Conservation (phyloP, 2,113 vertebrate species). For the Rhineura floridana region DNA sequence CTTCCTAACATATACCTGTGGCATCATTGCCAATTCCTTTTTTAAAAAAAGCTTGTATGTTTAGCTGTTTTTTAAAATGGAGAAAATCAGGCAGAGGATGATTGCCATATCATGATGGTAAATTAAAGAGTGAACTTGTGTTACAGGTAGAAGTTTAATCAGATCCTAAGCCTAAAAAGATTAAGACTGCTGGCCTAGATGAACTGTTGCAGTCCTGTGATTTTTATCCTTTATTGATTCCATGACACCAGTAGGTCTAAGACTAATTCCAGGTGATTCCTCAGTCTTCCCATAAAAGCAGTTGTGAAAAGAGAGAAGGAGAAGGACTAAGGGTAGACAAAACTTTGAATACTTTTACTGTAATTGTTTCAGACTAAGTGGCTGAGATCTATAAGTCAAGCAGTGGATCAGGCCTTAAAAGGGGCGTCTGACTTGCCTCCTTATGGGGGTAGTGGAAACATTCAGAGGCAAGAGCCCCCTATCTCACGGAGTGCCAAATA, state of each 20-base stretch:
- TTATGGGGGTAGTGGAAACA: conserved; percentile 61
- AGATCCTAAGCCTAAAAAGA: not conserved
- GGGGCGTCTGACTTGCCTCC: conserved; percentile 73
- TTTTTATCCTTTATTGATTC: not conserved
- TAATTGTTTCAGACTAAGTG: conserved; percentile 86
- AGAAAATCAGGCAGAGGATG: not conserved
- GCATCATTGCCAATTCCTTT: not conserved
- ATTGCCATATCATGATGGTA: not conserved
- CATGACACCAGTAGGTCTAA: not conserved
- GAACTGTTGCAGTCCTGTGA: not conserved
- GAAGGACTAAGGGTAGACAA: not conserved
- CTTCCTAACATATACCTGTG: too few relatives aligned
- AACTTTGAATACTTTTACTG: not conserved
- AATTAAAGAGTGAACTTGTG: not conserved
- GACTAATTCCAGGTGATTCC: not conserved
- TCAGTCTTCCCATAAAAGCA: not conserved
- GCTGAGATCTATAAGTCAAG: conserved; percentile 92
- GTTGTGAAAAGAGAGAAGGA: not conserved
- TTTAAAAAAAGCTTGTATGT: not conserved
- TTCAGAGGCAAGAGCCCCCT: conserved; percentile 87
- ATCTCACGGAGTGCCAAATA: conserved; percentile 91
- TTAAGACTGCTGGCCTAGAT: not conserved
- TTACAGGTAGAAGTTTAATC: not conserved
- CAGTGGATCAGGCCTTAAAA: conserved; percentile 89
- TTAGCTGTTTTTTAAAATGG: not conserved